phyloP scores from a whole-genome alignment of 2,113 vertebrate genomes.

The Oreochromis tanganicae region DNA sequence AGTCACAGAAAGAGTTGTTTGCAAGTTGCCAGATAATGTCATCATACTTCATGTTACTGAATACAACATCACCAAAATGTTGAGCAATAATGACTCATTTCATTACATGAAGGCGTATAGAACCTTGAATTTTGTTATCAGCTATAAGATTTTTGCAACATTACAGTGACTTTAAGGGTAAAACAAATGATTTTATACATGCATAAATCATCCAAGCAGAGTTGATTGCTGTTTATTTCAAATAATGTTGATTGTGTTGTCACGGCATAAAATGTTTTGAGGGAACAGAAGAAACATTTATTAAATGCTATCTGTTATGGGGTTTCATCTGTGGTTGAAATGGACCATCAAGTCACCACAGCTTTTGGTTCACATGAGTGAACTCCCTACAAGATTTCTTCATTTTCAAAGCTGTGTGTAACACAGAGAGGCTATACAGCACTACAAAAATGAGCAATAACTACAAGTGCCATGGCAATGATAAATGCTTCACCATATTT shows the following conservation, averaged over 20 bases:
- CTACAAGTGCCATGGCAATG: neutral
- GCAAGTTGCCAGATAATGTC: neutral
- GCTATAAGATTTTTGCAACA: neutral
- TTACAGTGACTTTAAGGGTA: neutral
- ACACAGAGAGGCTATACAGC: slow-evolving; percentile 11
- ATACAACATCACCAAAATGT: neutral
- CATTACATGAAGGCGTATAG: neutral
- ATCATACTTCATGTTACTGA: neutral
- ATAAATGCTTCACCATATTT: slow-evolving; percentile 47
- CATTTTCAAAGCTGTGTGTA: neutral
- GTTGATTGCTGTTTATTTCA: neutral
- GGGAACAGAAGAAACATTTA: slow-evolving; percentile 10
- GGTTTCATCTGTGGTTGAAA: slow-evolving; percentile 49
- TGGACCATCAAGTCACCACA: slow-evolving; percentile 46
- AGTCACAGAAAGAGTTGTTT: neutral
- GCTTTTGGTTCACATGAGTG: neutral
- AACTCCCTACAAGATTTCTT: neutral
- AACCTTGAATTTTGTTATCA: neutral
- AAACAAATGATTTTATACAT: neutral
- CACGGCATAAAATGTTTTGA: neutral
- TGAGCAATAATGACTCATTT: neutral
- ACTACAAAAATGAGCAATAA: slow-evolving; percentile 10
- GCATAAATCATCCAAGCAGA: neutral
- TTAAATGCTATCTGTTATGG: slow-evolving; percentile 15
- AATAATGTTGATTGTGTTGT: neutral